Conservation (phyloP, 2,113 vertebrate genomes). For the Xenus cinereus region DNA sequence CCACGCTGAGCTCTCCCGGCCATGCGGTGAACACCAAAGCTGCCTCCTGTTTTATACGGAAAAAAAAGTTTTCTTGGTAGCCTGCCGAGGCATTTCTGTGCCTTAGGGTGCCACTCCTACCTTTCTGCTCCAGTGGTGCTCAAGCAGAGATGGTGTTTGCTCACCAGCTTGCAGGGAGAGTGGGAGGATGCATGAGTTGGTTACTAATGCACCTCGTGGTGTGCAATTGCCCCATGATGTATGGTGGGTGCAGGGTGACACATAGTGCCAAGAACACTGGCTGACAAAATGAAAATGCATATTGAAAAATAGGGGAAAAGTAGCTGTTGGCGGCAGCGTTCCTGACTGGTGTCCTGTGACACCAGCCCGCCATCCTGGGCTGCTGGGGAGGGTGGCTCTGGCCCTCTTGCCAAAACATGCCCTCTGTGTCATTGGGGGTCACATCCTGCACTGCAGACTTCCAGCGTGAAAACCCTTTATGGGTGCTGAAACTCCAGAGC, state of each 20-base stretch:
- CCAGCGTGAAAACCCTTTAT: not conserved
- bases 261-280: not conserved
- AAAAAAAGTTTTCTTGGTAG: not conserved
- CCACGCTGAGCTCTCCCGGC: not conserved
- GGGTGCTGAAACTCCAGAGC: not conserved
- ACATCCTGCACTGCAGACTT: not conserved
- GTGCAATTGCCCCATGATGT: not conserved
- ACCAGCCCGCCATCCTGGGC: not conserved
- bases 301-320: not conserved
- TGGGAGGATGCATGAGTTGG: not conserved
- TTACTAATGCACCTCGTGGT: not conserved
- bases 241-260: not conserved
- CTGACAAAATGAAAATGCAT: not conserved
- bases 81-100: not conserved
- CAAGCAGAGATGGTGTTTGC: not conserved
- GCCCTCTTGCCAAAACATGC: not conserved
- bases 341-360: not conserved
- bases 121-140: accelerated
- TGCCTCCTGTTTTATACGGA: not conserved
- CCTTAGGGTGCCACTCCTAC: not conserved
- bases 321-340: not conserved
- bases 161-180: not conserved
- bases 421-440: accelerated
- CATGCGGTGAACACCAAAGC: accelerated
- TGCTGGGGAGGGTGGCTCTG: not conserved